Percentiles rank a stretch among this genome's conserved stretches.
These are phyloP conservation scores for Phalanger gymnotis DNA, from an alignment of 2,797 vertebrate species.

Conservation along the genomic window DNA sequence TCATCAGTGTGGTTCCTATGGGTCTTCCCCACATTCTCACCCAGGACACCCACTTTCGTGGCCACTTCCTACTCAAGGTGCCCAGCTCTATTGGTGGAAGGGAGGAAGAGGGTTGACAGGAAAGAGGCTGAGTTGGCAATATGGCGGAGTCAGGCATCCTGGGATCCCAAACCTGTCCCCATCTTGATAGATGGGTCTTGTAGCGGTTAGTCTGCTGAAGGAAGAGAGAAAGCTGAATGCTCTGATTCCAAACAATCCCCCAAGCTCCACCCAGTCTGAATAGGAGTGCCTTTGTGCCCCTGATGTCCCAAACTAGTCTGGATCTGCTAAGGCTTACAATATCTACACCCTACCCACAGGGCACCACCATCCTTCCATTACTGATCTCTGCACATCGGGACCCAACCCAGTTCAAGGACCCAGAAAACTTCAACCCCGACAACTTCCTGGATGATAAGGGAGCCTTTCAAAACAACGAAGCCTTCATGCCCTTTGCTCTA, in stretches of 20 bases:
- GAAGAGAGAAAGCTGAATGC: neutral
- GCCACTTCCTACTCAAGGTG: conserved; percentile 32
- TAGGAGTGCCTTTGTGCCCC: neutral
- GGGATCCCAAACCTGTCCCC: neutral
- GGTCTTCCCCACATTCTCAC: conserved; percentile 31
- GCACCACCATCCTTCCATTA: conserved; percentile 43
- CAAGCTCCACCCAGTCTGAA: neutral
- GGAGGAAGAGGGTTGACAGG: neutral
- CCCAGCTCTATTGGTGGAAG: neutral
- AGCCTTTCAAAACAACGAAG: neutral
- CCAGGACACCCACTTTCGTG: neutral
- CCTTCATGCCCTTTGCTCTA: conserved; percentile 55
- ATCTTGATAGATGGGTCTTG: neutral
- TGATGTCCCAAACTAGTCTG: neutral
- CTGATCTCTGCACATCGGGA: conserved; percentile 32
- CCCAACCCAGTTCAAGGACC: conserved; percentile 48
- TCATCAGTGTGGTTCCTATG: conserved; percentile 32
- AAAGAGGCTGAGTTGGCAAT: neutral
- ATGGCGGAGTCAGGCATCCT: neutral
- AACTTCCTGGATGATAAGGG: conserved; percentile 31
- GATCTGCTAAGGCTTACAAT: neutral
- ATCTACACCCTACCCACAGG: neutral
- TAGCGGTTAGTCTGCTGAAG: neutral
- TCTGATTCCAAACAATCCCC: neutral
- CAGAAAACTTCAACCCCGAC: conserved; percentile 25